Conservation (phyloP, 2,888 invertebrate species). For the Melanostoma mellinum region DNA sequence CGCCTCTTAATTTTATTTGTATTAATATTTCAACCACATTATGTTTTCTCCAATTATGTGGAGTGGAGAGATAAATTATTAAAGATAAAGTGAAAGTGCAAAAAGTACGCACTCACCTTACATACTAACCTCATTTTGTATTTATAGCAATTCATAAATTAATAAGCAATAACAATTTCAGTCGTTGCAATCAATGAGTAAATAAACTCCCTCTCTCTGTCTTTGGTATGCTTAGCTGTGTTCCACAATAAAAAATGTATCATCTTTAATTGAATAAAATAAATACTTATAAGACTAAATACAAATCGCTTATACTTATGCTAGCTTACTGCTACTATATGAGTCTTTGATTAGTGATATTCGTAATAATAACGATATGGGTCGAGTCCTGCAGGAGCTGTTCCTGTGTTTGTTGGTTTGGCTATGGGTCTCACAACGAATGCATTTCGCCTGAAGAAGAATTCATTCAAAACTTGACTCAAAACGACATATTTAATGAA, state of each 20-base stretch:
- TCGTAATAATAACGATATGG: constrained; percentile 85
- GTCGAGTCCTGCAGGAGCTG: constrained; percentile 82
- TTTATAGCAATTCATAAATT: constrained; percentile 12
- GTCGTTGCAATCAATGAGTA: constrained; percentile 21
- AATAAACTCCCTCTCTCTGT: constrained; percentile 18
- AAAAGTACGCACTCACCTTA: background rate
- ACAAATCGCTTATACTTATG: too few relatives aligned
- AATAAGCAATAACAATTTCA: constrained; percentile 16
- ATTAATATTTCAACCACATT: constrained; percentile 17
- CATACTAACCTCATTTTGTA: background rate
- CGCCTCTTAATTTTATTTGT: background rate
- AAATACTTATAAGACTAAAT: constrained; percentile 8
- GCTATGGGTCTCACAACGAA: constrained; percentile 85
- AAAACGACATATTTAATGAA: background rate
- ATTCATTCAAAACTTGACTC: background rate
- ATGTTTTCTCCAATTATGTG: constrained; percentile 6
- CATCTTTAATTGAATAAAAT: background rate
- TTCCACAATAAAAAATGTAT: constrained; percentile 24
- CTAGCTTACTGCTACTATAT: too few relatives aligned
- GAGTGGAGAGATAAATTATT: background rate
- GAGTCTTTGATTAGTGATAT: constrained; percentile 77
- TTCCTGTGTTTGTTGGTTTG: constrained; percentile 79
- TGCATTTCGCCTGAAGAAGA: constrained; percentile 83
- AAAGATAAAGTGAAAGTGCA: constrained; percentile 18
- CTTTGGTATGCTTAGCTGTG: constrained; percentile 62